Conservation (phyloP, 1,140 invertebrate genomes). For the Charaxes varanes region DNA sequence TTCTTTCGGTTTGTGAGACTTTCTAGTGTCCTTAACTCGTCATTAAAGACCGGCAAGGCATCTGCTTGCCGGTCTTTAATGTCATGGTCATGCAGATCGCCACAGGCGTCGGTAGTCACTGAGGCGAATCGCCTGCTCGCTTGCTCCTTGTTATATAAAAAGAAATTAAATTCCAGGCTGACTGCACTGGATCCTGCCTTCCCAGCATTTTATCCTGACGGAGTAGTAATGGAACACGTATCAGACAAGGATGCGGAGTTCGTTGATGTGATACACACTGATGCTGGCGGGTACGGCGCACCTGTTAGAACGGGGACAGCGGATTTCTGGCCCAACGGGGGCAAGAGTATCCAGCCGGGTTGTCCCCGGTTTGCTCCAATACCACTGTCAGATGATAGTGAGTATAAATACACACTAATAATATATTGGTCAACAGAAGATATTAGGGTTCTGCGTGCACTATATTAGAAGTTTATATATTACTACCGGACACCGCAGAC, state of each 20-base stretch:
- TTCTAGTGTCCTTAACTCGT: too few relatives aligned
- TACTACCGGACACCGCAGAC: too few relatives aligned
- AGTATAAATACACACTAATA: constrained; percentile 20
- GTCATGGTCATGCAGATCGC: too few relatives aligned
- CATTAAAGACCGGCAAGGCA: too few relatives aligned
- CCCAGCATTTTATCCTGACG: constrained; percentile 75
- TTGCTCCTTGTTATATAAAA: too few relatives aligned
- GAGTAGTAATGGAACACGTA: constrained; percentile 75
- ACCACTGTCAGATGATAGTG: constrained; percentile 67
- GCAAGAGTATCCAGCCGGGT: constrained; percentile 75
- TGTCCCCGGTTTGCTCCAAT: constrained; percentile 69
- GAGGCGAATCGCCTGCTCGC: too few relatives aligned
- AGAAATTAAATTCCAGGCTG: constrained; percentile 64
- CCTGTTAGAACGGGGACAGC: constrained; percentile 74
- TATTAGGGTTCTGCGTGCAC: too few relatives aligned
- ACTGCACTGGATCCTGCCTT: constrained; percentile 77
- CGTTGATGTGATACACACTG: constrained; percentile 82
- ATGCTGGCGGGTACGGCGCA: constrained; percentile 76
- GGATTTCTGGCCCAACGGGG: constrained; percentile 79
- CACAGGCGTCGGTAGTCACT: too few relatives aligned
- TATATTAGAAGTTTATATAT: too few relatives aligned
- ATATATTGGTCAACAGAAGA: too few relatives aligned
- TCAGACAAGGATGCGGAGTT: constrained; percentile 78
- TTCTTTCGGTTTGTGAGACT: too few relatives aligned
- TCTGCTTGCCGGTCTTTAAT: too few relatives aligned